phyloP scores from a whole-genome alignment of 2,888 invertebrate species.

The Mythimna lalbum region DNA sequence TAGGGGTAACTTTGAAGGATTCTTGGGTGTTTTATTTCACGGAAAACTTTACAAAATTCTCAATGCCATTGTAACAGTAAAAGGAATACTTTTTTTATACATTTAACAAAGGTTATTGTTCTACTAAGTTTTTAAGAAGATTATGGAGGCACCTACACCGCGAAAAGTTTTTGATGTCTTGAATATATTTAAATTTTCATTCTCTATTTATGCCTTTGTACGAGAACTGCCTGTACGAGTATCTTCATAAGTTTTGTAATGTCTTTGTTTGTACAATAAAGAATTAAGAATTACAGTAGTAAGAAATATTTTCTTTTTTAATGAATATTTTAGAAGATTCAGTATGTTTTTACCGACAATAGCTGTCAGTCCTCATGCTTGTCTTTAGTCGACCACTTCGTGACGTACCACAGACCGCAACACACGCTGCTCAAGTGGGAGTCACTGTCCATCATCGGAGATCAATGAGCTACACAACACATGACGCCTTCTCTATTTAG shows the following conservation, averaged over 20 bases:
- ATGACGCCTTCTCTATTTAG: background rate
- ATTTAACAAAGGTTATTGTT: background rate
- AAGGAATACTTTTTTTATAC: background rate
- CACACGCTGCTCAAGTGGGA: background rate
- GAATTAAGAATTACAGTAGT: no score
- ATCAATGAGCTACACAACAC: no score
- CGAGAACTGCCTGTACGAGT: no score
- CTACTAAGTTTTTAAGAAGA: conserved; percentile 1
- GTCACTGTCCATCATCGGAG: background rate
- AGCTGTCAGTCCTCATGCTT: background rate
- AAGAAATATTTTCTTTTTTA: background rate
- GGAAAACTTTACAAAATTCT: background rate
- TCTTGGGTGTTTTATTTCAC: conserved; percentile 20
- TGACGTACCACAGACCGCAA: background rate
- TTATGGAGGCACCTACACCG: background rate
- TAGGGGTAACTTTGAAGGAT: background rate
- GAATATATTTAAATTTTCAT: background rate
- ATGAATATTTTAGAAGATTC: no score
- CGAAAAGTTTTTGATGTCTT: background rate
- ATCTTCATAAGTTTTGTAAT: no score
- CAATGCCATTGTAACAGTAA: background rate
- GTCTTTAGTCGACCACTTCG: background rate
- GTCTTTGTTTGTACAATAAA: no score
- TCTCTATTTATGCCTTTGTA: background rate
- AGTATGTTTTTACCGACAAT: background rate